Conservation (phyloP, 2,113 vertebrate species). For the Labrus mixtus region DNA sequence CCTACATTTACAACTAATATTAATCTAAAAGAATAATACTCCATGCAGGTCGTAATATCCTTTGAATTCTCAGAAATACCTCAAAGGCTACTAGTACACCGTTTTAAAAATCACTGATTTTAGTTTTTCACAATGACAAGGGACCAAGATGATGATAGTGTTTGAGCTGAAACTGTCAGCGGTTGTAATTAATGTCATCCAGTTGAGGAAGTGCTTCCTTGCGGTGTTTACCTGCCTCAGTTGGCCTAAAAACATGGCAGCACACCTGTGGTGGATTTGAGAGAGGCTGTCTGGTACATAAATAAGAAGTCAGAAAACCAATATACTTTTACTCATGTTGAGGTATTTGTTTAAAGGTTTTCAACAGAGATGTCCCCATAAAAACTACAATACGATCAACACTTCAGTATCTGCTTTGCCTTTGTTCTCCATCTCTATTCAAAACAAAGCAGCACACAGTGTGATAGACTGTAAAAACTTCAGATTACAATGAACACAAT, state of each 20-base stretch:
- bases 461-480: background rate
- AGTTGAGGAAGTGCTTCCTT: slow-evolving; percentile 3
- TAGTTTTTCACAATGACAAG: background rate
- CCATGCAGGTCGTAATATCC: too few relatives aligned
- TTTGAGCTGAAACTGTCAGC: slow-evolving; percentile 7
- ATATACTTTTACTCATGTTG: background rate
- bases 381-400: background rate
- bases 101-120: background rate
- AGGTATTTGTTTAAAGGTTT: background rate
- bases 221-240: background rate
- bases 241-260: background rate
- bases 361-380: background rate
- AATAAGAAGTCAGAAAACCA: background rate
- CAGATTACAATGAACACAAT: background rate
- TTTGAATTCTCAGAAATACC: background rate
- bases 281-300: background rate
- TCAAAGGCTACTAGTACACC: background rate
- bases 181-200: background rate
- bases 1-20: too few relatives aligned
- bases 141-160: background rate
- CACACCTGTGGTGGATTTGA: background rate
- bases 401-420: background rate
- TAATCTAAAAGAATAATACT: too few relatives aligned
- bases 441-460: slow-evolving; percentile 21
- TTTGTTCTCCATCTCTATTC: slow-evolving; percentile 30